These are phyloP conservation scores for Darevskia mixta DNA, from an alignment of 2,797 vertebrate genomes.

Conservation along the genomic window DNA sequence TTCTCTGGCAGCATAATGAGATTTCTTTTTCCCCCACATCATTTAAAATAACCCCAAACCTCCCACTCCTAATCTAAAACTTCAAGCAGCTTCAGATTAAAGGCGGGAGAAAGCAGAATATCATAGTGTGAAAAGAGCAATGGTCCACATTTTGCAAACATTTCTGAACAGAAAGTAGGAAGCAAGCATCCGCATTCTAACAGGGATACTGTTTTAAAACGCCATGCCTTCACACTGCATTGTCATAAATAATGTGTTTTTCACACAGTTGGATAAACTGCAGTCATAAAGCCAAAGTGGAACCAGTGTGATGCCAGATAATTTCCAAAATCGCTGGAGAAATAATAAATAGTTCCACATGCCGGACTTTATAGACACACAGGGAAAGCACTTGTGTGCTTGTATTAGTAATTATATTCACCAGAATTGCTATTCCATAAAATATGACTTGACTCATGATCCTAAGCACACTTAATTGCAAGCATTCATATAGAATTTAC, in stretches of 20 bases:
- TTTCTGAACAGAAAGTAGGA: constrained; percentile 6
- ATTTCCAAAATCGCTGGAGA: constrained; percentile 7
- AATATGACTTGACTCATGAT: not conserved
- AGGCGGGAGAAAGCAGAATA: not conserved
- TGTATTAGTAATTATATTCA: not conserved
- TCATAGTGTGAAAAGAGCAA: not conserved
- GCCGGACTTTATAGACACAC: not conserved
- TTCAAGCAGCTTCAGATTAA: constrained; percentile 31
- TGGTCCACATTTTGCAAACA: not conserved
- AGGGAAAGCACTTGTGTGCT: rapidly evolving
- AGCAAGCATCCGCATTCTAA: not conserved
- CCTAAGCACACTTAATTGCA: not conserved
- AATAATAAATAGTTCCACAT: constrained; percentile 6
- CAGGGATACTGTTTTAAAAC: not conserved
- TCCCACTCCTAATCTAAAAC: constrained; percentile 21
- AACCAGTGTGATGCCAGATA: not conserved
- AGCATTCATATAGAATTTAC: not conserved
- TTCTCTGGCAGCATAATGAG: constrained; percentile 51
- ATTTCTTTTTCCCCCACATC: not conserved
- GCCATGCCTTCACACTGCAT: not conserved
- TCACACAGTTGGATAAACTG: not conserved
- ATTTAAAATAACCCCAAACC: constrained; percentile 47
- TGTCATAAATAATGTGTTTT: constrained; percentile 31
- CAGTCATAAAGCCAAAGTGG: constrained; percentile 27
- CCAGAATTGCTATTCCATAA: not conserved